These are phyloP conservation scores for Paratrypauchen microcephalus DNA, from an alignment of 2,797 vertebrate species.

Conservation along the genomic window DNA sequence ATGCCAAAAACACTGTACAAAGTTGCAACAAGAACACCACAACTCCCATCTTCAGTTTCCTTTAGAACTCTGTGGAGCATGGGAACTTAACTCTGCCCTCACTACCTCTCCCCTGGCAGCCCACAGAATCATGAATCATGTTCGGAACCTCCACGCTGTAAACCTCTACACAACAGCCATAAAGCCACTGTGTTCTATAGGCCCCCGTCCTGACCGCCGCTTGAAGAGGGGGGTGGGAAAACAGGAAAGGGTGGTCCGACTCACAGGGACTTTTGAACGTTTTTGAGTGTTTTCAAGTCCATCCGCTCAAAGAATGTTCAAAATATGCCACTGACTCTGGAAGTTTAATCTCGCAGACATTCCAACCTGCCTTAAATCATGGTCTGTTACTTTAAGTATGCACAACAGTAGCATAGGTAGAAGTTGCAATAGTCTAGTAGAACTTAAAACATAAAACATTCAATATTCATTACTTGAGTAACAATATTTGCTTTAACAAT, in stretches of 20 bases:
- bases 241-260: constrained; percentile 69
- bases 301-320: constrained; percentile 4
- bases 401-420: background rate
- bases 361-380: constrained; percentile 16
- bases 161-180: constrained; percentile 14
- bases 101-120: constrained; percentile 11
- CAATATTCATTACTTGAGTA: too few species aligned
- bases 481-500: too few species aligned
- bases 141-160: constrained; percentile 18
- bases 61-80: background rate
- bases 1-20: background rate
- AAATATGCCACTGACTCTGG: constrained; percentile 3
- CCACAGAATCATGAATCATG: constrained; percentile 40
- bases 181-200: constrained; percentile 41
- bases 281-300: constrained; percentile 4
- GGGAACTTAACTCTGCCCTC: background rate
- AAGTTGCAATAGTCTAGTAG: background rate
- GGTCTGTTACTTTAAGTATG: background rate
- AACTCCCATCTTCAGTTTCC: background rate
- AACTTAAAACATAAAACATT: too few species aligned
- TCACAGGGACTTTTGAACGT: background rate
- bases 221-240: constrained; percentile 63
- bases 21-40: background rate
- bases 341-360: constrained; percentile 16
- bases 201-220: constrained; percentile 27